Evolutionary conservation across 2,113 vertebrate species (phyloP).

Genomic region (Aphelocoma coerulescens): DNA sequence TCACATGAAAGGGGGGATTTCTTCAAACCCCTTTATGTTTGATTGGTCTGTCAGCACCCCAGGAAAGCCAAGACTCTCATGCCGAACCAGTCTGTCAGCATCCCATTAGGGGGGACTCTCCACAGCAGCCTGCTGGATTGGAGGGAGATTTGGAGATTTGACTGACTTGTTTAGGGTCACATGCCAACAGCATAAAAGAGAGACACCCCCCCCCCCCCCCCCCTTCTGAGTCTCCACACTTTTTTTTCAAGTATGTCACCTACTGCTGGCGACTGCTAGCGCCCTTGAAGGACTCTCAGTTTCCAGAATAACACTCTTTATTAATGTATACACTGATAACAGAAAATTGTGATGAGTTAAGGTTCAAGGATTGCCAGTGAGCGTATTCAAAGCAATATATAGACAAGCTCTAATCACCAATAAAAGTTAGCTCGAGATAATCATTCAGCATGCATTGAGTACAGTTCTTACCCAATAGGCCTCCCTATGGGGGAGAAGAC

Average conservation of each 20-base stretch:
- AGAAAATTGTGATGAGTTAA: not conserved
- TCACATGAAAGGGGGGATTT: not conserved
- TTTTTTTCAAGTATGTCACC: not conserved
- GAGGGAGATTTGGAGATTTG: not conserved
- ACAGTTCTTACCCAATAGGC: no score
- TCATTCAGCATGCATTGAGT: not conserved
- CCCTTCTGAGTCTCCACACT: no score
- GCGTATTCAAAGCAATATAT: not conserved
- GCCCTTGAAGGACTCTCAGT: not conserved
- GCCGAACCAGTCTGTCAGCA: not conserved
- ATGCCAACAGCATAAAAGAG: not conserved
- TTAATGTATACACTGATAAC: not conserved
- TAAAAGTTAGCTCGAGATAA: not conserved
- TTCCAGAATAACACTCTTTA: not conserved
- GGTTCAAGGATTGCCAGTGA: not conserved
- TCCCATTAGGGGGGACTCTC: not conserved
- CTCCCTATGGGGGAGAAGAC: not conserved
- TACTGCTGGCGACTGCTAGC: not conserved
- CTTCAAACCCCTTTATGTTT: not conserved
- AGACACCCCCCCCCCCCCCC: not conserved
- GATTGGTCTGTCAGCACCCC: not conserved
- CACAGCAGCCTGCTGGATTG: not conserved
- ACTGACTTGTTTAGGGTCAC: not conserved
- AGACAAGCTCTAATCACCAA: not conserved
- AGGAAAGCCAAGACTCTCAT: not conserved